phyloP scores from a whole-genome alignment of 2,888 invertebrate genomes.

The Drosophila kuntzei region DNA sequence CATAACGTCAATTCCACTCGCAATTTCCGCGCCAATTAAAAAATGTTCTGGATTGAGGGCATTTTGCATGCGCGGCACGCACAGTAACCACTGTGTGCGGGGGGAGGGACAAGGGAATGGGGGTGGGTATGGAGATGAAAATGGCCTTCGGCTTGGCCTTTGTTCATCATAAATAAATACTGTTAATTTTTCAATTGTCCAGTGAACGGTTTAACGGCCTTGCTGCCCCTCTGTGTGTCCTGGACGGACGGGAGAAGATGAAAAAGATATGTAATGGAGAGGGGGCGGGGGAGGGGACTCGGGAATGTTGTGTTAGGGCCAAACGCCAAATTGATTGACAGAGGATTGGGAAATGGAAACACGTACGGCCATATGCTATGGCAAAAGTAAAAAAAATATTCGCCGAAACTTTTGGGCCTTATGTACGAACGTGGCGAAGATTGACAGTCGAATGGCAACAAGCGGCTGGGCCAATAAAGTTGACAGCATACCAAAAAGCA shows the following conservation, averaged over 20 bases:
- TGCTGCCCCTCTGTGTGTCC: constrained; percentile 34
- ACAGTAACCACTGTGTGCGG: constrained; percentile 19
- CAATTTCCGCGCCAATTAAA: constrained; percentile 79
- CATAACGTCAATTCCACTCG: constrained; percentile 69
- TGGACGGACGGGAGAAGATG: neutral
- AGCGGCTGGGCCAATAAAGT: constrained; percentile 68
- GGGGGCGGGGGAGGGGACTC: neutral
- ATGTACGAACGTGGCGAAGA: constrained; percentile 54
- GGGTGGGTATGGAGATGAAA: neutral
- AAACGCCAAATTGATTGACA: constrained; percentile 54
- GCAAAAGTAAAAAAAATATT: constrained; percentile 44
- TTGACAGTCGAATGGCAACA: constrained; percentile 52
- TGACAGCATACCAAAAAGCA: constrained; percentile 63
- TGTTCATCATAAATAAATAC: constrained; percentile 79
- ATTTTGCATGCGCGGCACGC: constrained; percentile 69
- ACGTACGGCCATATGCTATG: constrained; percentile 48
- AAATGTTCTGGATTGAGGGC: constrained; percentile 50
- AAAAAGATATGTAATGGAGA: too few species aligned
- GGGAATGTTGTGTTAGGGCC: constrained; percentile 33
- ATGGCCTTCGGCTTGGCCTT: constrained; percentile 22
- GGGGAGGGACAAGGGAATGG: too few species aligned
- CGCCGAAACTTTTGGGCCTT: constrained; percentile 56
- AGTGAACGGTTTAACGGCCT: constrained; percentile 62
- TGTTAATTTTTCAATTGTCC: constrained; percentile 80
- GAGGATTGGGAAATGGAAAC: constrained; percentile 53